Conservation (phyloP, 1,140 invertebrate genomes). For the Macrobrachium nipponense region DNA sequence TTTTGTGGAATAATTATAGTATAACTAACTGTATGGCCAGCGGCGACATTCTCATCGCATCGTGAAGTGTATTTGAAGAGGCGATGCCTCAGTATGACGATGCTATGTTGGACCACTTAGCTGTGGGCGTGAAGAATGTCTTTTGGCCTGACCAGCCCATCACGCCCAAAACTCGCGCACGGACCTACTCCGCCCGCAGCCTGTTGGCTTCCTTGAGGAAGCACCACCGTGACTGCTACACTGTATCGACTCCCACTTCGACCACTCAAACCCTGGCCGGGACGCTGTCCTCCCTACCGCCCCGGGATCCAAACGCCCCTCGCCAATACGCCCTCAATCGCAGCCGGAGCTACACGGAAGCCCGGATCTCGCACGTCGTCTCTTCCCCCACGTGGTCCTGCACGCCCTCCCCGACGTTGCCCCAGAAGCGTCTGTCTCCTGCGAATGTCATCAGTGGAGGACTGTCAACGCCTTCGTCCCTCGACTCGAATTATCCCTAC, state of each 20-base stretch:
- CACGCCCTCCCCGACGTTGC: constrained; percentile 32
- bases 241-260: constrained; percentile 20
- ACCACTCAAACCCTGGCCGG: background rate
- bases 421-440: background rate
- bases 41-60: too few relatives aligned
- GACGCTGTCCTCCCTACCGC: background rate
- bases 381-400: constrained; percentile 2
- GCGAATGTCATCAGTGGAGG: background rate
- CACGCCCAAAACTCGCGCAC: background rate
- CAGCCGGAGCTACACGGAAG: constrained; percentile 38
- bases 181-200: constrained; percentile 1
- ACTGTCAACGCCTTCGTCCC: background rate
- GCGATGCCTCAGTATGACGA: constrained; percentile 49
- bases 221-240: constrained; percentile 39
- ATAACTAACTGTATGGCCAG: too few relatives aligned
- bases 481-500: background rate
- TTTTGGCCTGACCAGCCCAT: constrained; percentile 39
- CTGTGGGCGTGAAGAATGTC: constrained; percentile 35
- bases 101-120: constrained; percentile 42
- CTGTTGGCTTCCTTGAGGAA: constrained; percentile 38
- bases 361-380: background rate
- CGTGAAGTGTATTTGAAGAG: too few relatives aligned
- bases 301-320: background rate
- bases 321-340: constrained; percentile 2
- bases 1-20: too few relatives aligned